Conservation (phyloP, 2,888 invertebrate species). For the Pelosia muscerda region DNA sequence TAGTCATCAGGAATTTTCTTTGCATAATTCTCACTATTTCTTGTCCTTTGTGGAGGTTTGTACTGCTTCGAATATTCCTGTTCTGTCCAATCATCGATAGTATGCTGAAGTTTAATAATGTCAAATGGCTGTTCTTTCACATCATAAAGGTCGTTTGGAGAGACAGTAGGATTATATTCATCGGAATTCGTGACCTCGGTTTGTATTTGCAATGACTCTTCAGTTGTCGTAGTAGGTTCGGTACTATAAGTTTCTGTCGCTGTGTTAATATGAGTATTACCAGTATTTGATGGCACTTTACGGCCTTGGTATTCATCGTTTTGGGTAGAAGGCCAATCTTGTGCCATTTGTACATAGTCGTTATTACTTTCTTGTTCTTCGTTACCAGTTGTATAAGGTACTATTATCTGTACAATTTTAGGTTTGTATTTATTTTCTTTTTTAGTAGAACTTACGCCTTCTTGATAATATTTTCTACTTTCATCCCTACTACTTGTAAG, state of each 20-base stretch:
- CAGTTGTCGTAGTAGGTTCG: slow-evolving; percentile 66
- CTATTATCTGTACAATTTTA: slow-evolving; percentile 92
- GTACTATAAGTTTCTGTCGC: slow-evolving; percentile 61
- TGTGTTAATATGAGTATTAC: slow-evolving; percentile 55
- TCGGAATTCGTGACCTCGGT: slow-evolving; percentile 84
- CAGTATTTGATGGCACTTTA: slow-evolving; percentile 79
- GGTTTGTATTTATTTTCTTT: slow-evolving; percentile 79
- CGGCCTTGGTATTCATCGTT: slow-evolving; percentile 78
- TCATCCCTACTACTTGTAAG: slow-evolving; percentile 66
- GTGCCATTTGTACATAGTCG: slow-evolving; percentile 78
- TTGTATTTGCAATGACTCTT: slow-evolving; percentile 57
- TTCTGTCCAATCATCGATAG: slow-evolving; percentile 94
- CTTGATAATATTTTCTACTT: slow-evolving; percentile 65
- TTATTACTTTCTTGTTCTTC: slow-evolving; percentile 61
- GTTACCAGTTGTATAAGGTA: slow-evolving; percentile 90
- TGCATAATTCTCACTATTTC: slow-evolving; percentile 87
- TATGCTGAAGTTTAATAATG: slow-evolving; percentile 91
- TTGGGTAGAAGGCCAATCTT: slow-evolving; percentile 64
- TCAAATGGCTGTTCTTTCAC: slow-evolving; percentile 89
- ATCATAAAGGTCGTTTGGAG: slow-evolving; percentile 75
- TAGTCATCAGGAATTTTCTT: slow-evolving; percentile 93
- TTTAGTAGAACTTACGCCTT: slow-evolving; percentile 58
- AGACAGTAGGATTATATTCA: slow-evolving; percentile 75
- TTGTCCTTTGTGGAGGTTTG: slow-evolving; percentile 80
- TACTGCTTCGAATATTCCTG: slow-evolving; percentile 89